Base-by-base conservation (phyloP, 2,113 vertebrate species). In the Marcusenius ussheri region DNA sequence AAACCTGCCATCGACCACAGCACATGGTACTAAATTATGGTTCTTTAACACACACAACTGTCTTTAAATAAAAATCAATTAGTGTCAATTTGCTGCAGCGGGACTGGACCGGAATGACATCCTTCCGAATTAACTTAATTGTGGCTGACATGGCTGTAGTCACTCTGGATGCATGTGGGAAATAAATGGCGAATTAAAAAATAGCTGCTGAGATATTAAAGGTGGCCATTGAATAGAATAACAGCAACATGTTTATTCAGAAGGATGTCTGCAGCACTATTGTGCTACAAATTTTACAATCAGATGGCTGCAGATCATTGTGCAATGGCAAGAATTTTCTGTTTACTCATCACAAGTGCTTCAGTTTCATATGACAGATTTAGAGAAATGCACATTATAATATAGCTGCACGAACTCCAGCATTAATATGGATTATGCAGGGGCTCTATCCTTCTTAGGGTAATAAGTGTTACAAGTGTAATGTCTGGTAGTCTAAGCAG, bases 131-230 rank as follows among this genome's bases (percentile, higher is more conserved):
- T 87, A 53, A 31, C 11, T 15, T 77, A 35, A 90, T 53, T 35
- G 83, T 24, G 49, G 24, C 17, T 47, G 74, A 58, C 24, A 50
- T n/a, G 21, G n/a, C 24, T 5, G 15, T n/a, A 83, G 47, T 83
- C 39, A 88, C n/a, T 50, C 24, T 49, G n/a, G 50, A 35, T 87
- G 47, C 50, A 53, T 87, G 1, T n/a, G 5, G 50, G 31, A 84
- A 89, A 56, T 62, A 62, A 62, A 89, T 84, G 31, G 85, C n/a
- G 13, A 27, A 84, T 89, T 80, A 66, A 90, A 31, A 90, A 88
- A 88, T 56, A 70, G 50, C 51, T 83, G 50, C 39, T 83, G 80
- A 39, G 77, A n/a, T 47, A 62, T 49, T 88, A 89, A 62, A 84
- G 45, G 39, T 19, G 9, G 84, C 4, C 45, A 77, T 83, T 90